Base-by-base conservation (phyloP, 2,888 invertebrate species). In the Macropis europaea region DNA sequence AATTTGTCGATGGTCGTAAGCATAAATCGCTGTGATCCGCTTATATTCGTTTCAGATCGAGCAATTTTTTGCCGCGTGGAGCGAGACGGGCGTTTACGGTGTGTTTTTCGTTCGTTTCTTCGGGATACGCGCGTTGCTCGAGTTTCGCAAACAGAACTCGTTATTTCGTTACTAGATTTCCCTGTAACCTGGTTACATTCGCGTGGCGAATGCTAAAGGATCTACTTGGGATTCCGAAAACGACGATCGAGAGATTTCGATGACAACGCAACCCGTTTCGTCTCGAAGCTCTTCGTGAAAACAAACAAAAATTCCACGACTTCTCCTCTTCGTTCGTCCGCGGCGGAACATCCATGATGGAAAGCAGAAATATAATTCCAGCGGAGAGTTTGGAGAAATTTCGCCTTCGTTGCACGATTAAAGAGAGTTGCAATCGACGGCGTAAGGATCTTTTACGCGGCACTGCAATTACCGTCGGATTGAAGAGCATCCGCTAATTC, bases 61-160 rank as follows among this genome's bases (percentile, higher is more conserved):
- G 54, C 19, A 38, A 34, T 47, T 68, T 68, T 77, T 76, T 57
- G 30, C 54, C n/a, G 6, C 11, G 6, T n/a, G 2, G 17, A n/a
- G 34, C 13, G 11, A 7, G 34, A 2, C 1, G 43, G 3, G 2
- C 0, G 9, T 11, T 11, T 0, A 11, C 13, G 38, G 22, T 9
- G 13, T 4, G 11, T 28, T 45, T 64, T 61, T 40, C 43, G 4
- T 36, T 40, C 47, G 17, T 48, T 53, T 68, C 67, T 67, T 52
- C 48, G 17, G 54, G 17, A 19, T 43, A 48, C 42, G 28, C 45
- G 48, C 38, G 36, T 2, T 63, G 57, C 48, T 52, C 54, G 24
- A 59, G 68, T 86, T 86, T 85, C 83, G 81, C 85, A 85, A 87
- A 78, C 76, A 79, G 71, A 84, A 86, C 86, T 85, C 71, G 86